These are phyloP conservation scores for Apostichopus californicus DNA, from an alignment of 35 echinoderm and acorn worm species.

Conservation along the genomic window DNA sequence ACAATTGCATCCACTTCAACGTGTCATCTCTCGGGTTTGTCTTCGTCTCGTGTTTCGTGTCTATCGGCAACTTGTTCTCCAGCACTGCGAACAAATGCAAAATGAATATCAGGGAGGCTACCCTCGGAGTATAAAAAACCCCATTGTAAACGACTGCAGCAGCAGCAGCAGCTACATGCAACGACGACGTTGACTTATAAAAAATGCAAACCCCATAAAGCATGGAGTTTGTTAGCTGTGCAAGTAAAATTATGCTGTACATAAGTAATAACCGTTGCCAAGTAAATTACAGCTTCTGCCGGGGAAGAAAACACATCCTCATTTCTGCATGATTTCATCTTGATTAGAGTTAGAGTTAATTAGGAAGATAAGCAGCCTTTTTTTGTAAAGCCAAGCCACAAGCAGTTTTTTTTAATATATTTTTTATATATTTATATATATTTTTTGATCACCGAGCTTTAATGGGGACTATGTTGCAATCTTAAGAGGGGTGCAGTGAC, in stretches of 20 bases:
- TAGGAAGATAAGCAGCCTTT: conserved; percentile 35
- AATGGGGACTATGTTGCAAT: not conserved
- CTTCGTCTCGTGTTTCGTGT: not conserved
- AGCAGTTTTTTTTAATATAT: not conserved
- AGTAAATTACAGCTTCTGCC: conserved; percentile 12
- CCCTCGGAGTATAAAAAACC: not conserved
- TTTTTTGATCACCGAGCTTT: not conserved
- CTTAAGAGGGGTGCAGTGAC: not conserved
- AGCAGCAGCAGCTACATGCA: not conserved
- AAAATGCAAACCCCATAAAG: conserved; percentile 24
- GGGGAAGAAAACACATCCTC: not conserved
- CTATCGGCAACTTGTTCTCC: not conserved
- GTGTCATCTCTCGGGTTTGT: not conserved
- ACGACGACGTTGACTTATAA: not conserved
- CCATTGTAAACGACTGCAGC: not conserved
- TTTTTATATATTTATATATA: no score
- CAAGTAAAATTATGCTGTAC: not conserved
- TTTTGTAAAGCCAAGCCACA: conserved; percentile 22
- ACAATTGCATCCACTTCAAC: not conserved
- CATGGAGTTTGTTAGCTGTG: not conserved
- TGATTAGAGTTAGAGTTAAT: conserved; percentile 9
- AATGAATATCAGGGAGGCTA: conserved; percentile 7
- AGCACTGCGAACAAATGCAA: not conserved
- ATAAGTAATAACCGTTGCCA: conserved; percentile 30
- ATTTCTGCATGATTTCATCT: conserved; percentile 24